phyloP scores from a whole-genome alignment of 1,140 invertebrate genomes.

The Lerema accius region DNA sequence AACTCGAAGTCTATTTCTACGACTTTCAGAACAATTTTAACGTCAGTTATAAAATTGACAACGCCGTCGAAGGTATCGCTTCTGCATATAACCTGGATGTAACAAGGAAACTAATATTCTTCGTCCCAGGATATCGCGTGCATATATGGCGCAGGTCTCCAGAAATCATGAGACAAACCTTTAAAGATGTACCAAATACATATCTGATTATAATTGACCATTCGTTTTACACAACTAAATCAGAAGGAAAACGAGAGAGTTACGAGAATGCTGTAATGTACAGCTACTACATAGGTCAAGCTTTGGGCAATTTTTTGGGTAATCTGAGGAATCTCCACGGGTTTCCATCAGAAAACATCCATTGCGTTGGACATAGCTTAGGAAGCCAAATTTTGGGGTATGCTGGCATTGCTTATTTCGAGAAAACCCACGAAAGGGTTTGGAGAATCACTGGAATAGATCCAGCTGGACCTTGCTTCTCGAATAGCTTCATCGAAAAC shows the following conservation, averaged over 20 bases:
- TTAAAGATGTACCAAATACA: slow-evolving; percentile 60
- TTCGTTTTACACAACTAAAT: slow-evolving; percentile 62
- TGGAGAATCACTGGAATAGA: slow-evolving; percentile 83
- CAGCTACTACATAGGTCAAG: slow-evolving; percentile 57
- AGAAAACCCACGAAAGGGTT: slow-evolving; percentile 57
- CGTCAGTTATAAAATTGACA: slow-evolving; percentile 58
- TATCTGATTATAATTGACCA: slow-evolving; percentile 73
- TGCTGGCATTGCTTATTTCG: slow-evolving; percentile 59
- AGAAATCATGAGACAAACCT: slow-evolving; percentile 61
- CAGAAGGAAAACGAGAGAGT: slow-evolving; percentile 57
- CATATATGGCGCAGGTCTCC: slow-evolving; percentile 61
- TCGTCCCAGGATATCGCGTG: slow-evolving; percentile 71
- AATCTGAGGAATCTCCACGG: slow-evolving; percentile 47
- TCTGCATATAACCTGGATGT: slow-evolving; percentile 59
- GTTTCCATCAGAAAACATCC: slow-evolving; percentile 68
- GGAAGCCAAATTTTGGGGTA: slow-evolving; percentile 80
- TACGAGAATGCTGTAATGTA: slow-evolving; percentile 65
- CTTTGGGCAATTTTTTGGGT: slow-evolving; percentile 57
- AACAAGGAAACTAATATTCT: slow-evolving; percentile 60
- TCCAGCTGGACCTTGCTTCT: slow-evolving; percentile 86
- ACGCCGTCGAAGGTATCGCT: slow-evolving; percentile 50
- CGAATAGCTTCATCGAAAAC: slow-evolving; percentile 73
- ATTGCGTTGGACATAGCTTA: slow-evolving; percentile 80
- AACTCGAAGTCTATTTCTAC: slow-evolving; percentile 63
- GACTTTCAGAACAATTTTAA: slow-evolving; percentile 74